A percentile compares a stretch with the other conserved stretches of the same genome.
These are phyloP conservation scores for Drosophila kikkawai DNA, from an alignment of 1,140 invertebrate species.

Conservation along the genomic window DNA sequence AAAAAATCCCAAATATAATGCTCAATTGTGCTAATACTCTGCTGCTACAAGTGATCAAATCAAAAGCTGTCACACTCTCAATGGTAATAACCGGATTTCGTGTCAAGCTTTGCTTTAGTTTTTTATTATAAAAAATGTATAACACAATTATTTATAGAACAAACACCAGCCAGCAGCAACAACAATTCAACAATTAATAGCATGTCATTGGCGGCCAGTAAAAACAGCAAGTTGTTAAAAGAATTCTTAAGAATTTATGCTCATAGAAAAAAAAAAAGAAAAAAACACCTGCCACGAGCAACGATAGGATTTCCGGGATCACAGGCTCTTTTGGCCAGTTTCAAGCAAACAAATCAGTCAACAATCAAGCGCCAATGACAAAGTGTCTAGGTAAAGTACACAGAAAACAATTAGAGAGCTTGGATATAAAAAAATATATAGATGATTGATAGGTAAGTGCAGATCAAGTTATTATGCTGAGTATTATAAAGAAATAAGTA, in stretches of 20 bases:
- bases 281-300: slow-evolving; percentile 49
- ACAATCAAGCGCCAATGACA: slow-evolving; percentile 48
- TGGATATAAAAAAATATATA: background rate
- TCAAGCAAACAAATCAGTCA: slow-evolving; percentile 67
- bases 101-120: slow-evolving; percentile 55
- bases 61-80: slow-evolving; percentile 44
- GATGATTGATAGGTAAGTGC: background rate
- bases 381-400: slow-evolving; percentile 32
- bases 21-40: slow-evolving; percentile 34
- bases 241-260: slow-evolving; percentile 37
- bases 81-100: slow-evolving; percentile 64
- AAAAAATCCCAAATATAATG: slow-evolving; percentile 18
- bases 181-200: slow-evolving; percentile 35
- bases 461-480: background rate
- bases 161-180: background rate
- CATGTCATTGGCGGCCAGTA: slow-evolving; percentile 34
- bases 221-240: slow-evolving; percentile 16
- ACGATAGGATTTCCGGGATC: slow-evolving; percentile 74
- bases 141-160: slow-evolving; percentile 40
- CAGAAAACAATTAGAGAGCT: background rate
- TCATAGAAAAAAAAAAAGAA: slow-evolving; percentile 29
- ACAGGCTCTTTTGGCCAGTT: slow-evolving; percentile 37
- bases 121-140: slow-evolving; percentile 46
- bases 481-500: background rate
- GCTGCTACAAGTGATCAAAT: slow-evolving; percentile 41